phyloP scores from a whole-genome alignment of 1,140 invertebrate species.

The Brachionus calyciflorus region DNA sequence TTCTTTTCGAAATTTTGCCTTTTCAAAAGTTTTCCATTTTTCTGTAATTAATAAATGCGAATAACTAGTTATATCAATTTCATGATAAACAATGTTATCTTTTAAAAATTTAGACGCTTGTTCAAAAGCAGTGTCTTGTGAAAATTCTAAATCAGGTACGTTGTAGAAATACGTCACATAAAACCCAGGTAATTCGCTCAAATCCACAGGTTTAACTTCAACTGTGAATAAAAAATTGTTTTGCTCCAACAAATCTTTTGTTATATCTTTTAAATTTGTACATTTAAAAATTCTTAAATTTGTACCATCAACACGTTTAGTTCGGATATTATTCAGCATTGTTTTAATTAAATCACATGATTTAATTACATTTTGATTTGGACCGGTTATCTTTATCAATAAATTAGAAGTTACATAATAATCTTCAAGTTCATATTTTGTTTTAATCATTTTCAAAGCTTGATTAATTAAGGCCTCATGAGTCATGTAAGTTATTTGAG shows the following conservation, averaged over 20 bases:
- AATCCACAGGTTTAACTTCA: background rate
- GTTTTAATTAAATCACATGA: background rate
- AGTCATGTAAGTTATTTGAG: background rate
- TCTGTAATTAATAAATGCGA: background rate
- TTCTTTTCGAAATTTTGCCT: background rate
- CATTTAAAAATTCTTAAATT: background rate
- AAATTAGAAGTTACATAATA: background rate
- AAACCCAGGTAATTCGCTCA: background rate
- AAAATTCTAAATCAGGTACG: background rate
- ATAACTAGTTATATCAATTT: background rate
- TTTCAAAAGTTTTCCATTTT: constrained; percentile 19
- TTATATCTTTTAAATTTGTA: background rate
- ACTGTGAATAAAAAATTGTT: background rate
- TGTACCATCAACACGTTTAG: background rate
- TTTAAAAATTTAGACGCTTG: background rate
- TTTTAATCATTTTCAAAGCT: background rate
- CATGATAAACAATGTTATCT: background rate
- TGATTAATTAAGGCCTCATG: background rate
- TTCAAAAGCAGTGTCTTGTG: background rate
- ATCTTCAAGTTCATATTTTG: background rate
- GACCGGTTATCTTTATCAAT: background rate
- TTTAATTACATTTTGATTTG: background rate
- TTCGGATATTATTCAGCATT: background rate
- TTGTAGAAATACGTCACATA: background rate
- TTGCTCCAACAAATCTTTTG: background rate